Percentiles rank a stretch among this genome's conserved stretches.
These are phyloP conservation scores for Masticophis lateralis DNA, from an alignment of 2,797 vertebrate species.

Conservation along the genomic window DNA sequence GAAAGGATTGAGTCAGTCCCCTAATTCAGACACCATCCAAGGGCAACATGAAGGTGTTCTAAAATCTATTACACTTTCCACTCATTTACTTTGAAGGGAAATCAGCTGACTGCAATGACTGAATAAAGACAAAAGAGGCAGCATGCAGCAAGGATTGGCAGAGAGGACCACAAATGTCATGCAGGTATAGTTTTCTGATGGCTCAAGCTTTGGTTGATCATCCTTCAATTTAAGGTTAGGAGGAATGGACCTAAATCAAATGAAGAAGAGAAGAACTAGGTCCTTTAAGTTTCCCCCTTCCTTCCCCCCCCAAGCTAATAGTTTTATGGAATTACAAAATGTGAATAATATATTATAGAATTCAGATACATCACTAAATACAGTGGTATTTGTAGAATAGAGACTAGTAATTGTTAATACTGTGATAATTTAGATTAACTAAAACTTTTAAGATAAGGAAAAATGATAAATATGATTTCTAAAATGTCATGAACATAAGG, in stretches of 20 bases:
- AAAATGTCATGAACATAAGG: background rate
- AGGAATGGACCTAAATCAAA: background rate
- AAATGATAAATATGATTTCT: background rate
- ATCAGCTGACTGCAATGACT: background rate
- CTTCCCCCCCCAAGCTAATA: background rate
- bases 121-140: background rate
- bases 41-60: background rate
- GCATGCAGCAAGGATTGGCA: background rate
- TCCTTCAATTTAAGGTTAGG: background rate
- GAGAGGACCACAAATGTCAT: background rate
- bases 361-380: background rate
- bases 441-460: background rate
- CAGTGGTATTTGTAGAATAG: background rate
- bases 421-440: background rate
- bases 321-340: background rate
- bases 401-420: background rate
- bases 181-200: background rate
- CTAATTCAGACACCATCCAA: background rate
- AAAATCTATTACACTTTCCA: background rate
- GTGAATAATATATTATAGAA: background rate
- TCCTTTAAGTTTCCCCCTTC: background rate
- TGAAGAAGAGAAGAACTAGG: background rate
- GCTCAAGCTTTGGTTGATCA: background rate
- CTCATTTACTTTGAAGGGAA: background rate
- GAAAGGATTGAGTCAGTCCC: background rate